phyloP scores from a whole-genome alignment of 2,113 vertebrate species.

The Psammodynastes pulverulentus region DNA sequence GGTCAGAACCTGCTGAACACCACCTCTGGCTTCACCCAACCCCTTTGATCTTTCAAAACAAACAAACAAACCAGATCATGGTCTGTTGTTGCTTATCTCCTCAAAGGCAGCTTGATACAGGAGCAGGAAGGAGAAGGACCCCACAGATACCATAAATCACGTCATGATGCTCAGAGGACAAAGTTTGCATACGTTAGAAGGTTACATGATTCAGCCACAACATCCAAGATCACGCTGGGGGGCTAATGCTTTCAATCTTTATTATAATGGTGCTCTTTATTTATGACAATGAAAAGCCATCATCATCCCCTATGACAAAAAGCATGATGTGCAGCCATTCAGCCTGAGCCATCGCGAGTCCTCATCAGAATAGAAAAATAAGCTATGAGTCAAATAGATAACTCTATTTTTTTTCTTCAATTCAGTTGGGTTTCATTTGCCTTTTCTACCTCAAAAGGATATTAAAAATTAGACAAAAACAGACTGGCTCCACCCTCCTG shows the following conservation, averaged over 20 bases:
- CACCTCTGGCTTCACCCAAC: not conserved
- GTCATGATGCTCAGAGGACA: no score
- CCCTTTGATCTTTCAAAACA: not conserved
- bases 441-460: conserved; percentile 8
- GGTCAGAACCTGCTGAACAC: no score
- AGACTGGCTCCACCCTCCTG: conserved; percentile 32
- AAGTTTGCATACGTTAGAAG: not conserved
- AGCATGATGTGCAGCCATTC: not conserved
- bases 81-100: not conserved
- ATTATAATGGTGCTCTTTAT: not conserved
- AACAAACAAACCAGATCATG: not conserved
- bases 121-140: not conserved
- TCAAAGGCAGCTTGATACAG: not conserved
- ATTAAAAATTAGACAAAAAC: not conserved
- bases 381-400: not conserved
- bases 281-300: not conserved
- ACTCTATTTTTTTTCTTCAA: no score
- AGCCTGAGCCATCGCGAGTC: not conserved
- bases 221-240: no score
- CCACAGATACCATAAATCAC: not conserved
- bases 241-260: not conserved
- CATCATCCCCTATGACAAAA: not conserved
- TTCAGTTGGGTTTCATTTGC: not conserved
- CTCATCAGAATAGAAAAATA: not conserved
- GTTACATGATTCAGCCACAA: not conserved